Conservation (phyloP, 2,797 vertebrate species). For the Tamandua tetradactyla region DNA sequence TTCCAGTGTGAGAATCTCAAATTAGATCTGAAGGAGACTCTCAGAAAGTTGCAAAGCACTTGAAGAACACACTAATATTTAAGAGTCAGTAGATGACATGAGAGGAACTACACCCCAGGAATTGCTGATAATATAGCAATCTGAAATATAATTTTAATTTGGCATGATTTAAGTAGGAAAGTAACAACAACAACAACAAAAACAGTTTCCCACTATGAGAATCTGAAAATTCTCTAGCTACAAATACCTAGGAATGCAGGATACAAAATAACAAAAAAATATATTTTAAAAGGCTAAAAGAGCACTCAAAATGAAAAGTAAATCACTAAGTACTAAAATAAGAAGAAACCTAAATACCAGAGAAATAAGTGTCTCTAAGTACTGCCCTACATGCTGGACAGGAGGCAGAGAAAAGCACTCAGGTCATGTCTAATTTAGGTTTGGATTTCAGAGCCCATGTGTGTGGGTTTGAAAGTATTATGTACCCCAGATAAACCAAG, state of each 20-base stretch:
- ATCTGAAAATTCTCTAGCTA: neutral
- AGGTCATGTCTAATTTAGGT: neutral
- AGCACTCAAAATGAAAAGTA: neutral
- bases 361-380: neutral
- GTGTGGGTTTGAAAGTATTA: no score
- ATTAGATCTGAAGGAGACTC: neutral
- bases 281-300: neutral
- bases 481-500: no score
- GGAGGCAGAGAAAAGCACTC: neutral
- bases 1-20: neutral
- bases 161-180: neutral
- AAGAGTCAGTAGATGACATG: neutral
- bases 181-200: neutral
- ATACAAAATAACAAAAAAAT: neutral
- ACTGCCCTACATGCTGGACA: neutral
- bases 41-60: neutral
- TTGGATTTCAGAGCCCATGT: neutral
- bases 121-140: neutral
- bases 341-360: neutral
- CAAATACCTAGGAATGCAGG: neutral
- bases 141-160: neutral
- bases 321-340: neutral
- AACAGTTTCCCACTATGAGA: neutral
- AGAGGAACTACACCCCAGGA: neutral
- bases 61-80: neutral